Conservation (phyloP, 2,113 vertebrate species). For the Psittacus erithacus region DNA sequence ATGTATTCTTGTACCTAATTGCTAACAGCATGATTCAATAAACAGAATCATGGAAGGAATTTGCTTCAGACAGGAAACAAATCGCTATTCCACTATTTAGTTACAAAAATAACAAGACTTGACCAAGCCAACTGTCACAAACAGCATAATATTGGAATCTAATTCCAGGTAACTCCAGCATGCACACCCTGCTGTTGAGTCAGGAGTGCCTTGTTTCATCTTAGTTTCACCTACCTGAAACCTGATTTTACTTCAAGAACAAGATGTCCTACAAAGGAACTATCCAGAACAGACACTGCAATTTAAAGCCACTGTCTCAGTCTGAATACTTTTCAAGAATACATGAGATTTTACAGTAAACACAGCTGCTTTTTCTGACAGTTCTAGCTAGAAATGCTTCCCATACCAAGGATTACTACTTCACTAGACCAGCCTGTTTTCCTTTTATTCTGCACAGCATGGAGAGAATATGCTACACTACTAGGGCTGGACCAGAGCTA, state of each 20-base stretch:
- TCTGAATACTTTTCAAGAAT: background rate
- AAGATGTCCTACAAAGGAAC: background rate
- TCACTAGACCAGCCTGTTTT: background rate
- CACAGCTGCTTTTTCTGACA: background rate
- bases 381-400: background rate
- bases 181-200: background rate
- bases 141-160: background rate
- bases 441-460: background rate
- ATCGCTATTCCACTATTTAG: background rate
- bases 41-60: background rate
- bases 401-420: background rate
- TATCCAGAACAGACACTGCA: background rate
- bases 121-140: background rate
- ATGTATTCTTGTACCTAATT: background rate
- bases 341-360: background rate
- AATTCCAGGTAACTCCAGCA: background rate
- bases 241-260: background rate
- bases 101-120: background rate
- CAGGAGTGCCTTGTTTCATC: background rate
- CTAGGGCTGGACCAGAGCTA: background rate
- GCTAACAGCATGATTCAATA: background rate
- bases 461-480: fast-evolving
- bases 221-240: background rate
- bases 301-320: background rate
- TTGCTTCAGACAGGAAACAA: background rate